A percentile compares a stretch with the other conserved stretches of the same genome.
Conservation (phyloP, 2,797 vertebrate genomes). For the Todus mexicanus region DNA sequence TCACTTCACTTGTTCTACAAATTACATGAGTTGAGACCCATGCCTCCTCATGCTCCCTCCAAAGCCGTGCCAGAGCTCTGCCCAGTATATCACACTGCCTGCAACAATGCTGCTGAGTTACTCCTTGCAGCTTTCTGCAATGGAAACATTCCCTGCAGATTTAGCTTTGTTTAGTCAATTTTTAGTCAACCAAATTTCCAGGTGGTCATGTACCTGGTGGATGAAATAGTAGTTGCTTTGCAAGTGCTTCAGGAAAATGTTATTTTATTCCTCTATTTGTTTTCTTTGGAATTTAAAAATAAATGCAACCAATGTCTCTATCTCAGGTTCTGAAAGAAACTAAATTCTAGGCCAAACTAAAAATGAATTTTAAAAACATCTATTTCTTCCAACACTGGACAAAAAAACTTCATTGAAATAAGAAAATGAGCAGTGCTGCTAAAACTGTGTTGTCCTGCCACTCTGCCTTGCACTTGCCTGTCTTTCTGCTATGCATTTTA, state of each 20-base stretch:
- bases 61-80: neutral
- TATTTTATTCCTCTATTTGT: neutral
- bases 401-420: neutral
- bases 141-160: neutral
- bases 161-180: neutral
- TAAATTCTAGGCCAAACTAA: neutral
- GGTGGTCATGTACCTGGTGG: neutral
- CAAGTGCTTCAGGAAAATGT: neutral
- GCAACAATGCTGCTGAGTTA: neutral
- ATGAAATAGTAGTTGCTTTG: neutral
- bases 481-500: neutral
- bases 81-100: neutral
- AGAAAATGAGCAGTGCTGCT: neutral
- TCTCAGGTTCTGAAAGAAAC: neutral
- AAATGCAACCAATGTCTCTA: neutral
- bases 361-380: neutral
- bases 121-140: neutral
- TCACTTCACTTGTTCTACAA: neutral
- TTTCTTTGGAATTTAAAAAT: slow-evolving; percentile 13
- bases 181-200: neutral
- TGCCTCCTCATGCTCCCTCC: neutral
- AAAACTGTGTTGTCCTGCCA: neutral
- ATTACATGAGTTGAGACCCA: neutral
- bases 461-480: neutral
- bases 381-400: neutral